These are phyloP conservation scores for Heliconius ethilla DNA, from an alignment of 2,888 invertebrate genomes.

Conservation along the genomic window DNA sequence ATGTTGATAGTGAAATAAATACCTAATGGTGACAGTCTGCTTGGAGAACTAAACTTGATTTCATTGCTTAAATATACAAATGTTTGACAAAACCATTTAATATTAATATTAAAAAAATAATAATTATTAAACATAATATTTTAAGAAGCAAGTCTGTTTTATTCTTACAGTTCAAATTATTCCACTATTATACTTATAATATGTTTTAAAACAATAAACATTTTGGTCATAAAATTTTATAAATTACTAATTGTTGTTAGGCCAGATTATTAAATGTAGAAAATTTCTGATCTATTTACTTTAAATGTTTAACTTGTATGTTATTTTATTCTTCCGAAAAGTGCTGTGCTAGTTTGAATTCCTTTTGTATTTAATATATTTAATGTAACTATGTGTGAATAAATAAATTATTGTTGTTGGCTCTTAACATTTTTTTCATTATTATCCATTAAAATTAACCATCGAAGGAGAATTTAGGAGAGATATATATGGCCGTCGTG, in stretches of 20 bases:
- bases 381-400: slow-evolving; percentile 66
- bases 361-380: slow-evolving; percentile 57
- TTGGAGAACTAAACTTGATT: not conserved
- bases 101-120: not conserved
- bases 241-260: not conserved
- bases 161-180: not conserved
- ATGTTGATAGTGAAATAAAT: slow-evolving; percentile 3
- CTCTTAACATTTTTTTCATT: slow-evolving; percentile 45
- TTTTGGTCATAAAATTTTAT: slow-evolving; percentile 4
- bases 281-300: slow-evolving; percentile 24
- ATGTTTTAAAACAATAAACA: not conserved
- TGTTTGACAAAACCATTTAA: not conserved
- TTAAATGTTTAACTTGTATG: slow-evolving; percentile 10
- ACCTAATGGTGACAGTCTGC: not conserved
- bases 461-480: too few relatives aligned
- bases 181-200: not conserved
- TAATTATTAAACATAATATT: not conserved
- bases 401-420: slow-evolving; percentile 80
- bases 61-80: slow-evolving; percentile 3
- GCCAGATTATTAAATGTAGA: slow-evolving; percentile 15
- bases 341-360: slow-evolving; percentile 72
- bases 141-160: not conserved
- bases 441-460: not conserved
- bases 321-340: slow-evolving; percentile 47
- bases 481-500: too few relatives aligned